A percentile compares a stretch with the other conserved stretches of the same genome.
Conservation (phyloP, 1,140 invertebrate genomes). For the Sarcophaga bullata region DNA sequence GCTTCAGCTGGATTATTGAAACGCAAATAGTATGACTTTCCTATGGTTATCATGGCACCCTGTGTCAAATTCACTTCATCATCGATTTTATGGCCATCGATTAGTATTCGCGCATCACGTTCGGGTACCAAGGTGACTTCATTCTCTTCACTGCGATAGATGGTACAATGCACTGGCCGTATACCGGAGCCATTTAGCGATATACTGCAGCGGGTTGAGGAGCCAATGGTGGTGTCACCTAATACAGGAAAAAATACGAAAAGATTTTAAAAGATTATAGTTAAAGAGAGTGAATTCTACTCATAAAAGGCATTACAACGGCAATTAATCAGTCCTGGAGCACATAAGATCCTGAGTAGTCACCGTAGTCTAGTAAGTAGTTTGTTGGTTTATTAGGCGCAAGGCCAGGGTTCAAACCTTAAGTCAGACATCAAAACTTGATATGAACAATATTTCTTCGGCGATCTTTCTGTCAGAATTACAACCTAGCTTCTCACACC, state of each 20-base stretch:
- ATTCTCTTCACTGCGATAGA: constrained; percentile 75
- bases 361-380: too few species aligned
- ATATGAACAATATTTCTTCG: too few species aligned
- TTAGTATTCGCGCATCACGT: constrained; percentile 56
- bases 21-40: constrained; percentile 86
- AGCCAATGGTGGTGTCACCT: constrained; percentile 82
- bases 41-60: constrained; percentile 88
- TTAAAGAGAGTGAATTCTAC: too few species aligned
- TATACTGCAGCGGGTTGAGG: constrained; percentile 79
- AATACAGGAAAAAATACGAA: constrained; percentile 58
- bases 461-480: too few species aligned
- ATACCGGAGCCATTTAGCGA: constrained; percentile 83
- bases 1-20: constrained; percentile 92
- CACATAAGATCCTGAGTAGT: too few species aligned
- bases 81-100: constrained; percentile 57
- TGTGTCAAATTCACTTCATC: constrained; percentile 63
- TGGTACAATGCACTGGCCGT: constrained; percentile 82
- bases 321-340: too few species aligned
- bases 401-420: too few species aligned
- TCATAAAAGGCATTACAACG: too few species aligned
- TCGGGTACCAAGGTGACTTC: constrained; percentile 82
- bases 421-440: too few species aligned
- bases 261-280: too few species aligned
- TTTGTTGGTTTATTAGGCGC: too few species aligned
- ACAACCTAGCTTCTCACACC: too few species aligned